Base-by-base conservation (phyloP, 1,140 invertebrate genomes). In the Eriosoma lanigerum region DNA sequence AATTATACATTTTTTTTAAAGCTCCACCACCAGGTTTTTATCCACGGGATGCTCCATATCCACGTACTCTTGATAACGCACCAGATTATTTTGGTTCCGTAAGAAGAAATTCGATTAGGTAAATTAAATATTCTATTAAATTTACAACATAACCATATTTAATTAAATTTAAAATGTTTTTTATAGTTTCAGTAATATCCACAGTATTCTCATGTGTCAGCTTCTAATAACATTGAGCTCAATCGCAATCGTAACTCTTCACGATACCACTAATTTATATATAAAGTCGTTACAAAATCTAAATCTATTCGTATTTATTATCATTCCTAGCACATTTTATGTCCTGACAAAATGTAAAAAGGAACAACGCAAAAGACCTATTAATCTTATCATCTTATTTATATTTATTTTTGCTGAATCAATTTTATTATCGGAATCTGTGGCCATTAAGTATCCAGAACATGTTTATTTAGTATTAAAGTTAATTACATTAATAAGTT, bases 331-430 rank as follows among this genome's bases (percentile, higher is more conserved):
- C 0, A 88, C 91, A 12, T 86, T 97, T 80, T 91, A 98, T 66
- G 89, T 89, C 24, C 90, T 98, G 89, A 91, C 93, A 10, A 98
- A 96, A 85, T 98, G 94, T 87, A 89, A 90, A 48, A 89, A 88
- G 84, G 90, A 97, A 0, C 88, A 96, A 58, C 90, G 96, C 44
- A 91, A 90, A 83, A 89, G 92, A 46, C 96, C 96, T 0, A 91
- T 90, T 84, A 98, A 98, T 85, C 93, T 93, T 84, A 92, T 98
- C 66, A 92, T 96, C 84, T 88, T 98, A 3, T 89, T 88, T 12
- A 83, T 97, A 0, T 98, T 98, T 85, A 96, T 94, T 0, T 17
- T 90, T 0, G 92, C 92, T 1, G 90, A 96, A 88, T 89, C 90
- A 54, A 92, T 95, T 83, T 84, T 96, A n/a, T 85, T 96, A 44